Conservation (phyloP, 1,140 invertebrate species). For the Meloidogyne exigua region DNA sequence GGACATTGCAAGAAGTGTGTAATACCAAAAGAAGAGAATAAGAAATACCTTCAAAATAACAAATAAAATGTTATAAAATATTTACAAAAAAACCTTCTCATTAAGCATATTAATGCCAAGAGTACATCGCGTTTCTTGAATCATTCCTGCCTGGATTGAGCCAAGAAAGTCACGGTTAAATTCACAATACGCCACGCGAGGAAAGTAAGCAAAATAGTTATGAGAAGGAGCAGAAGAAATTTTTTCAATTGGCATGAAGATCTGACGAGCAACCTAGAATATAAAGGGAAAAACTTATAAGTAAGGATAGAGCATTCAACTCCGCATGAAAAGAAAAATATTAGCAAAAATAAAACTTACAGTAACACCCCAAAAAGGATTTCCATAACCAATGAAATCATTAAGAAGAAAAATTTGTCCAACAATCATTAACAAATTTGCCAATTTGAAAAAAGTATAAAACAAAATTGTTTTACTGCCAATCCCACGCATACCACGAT, state of each 20-base stretch:
- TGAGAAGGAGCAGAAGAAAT: neutral
- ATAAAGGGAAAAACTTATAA: no score
- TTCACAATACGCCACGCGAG: constrained; percentile 16
- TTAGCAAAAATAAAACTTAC: neutral
- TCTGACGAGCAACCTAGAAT: neutral
- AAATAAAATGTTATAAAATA: neutral
- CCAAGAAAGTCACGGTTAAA: constrained; percentile 23
- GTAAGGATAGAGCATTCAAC: no score
- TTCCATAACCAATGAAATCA: constrained; percentile 17
- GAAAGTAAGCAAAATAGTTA: constrained; percentile 15
- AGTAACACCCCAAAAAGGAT: constrained; percentile 18
- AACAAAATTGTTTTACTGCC: constrained; percentile 1
- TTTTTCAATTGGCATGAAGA: neutral
- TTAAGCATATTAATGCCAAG: constrained; percentile 23
- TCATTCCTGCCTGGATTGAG: neutral
- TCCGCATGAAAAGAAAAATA: neutral
- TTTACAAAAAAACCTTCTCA: constrained; percentile 16
- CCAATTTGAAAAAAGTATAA: constrained; percentile 15
- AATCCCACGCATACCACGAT: constrained; percentile 14
- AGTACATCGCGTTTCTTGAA: constrained; percentile 14
- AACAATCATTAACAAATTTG: constrained; percentile 8
- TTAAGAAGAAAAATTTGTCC: constrained; percentile 18
- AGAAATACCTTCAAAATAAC: constrained; percentile 10
- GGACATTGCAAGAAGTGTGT: neutral
- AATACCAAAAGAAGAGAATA: constrained; percentile 25